phyloP scores from a whole-genome alignment of 1,140 invertebrate genomes.

The Pinna nobilis region DNA sequence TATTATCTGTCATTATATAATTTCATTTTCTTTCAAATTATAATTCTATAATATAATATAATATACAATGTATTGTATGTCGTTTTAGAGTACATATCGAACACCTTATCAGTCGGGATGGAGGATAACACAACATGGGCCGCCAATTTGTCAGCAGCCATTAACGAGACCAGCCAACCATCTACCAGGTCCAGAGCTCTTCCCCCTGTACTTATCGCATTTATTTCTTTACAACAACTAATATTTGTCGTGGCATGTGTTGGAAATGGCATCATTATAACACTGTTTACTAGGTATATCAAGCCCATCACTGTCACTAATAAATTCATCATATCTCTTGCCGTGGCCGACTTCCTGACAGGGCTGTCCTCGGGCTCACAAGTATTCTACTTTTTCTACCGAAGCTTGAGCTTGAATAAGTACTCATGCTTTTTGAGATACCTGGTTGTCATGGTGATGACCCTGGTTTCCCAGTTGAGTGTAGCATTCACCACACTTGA shows the following conservation, averaged over 20 bases:
- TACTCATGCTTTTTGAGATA: conserved; percentile 41
- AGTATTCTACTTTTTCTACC: conserved; percentile 41
- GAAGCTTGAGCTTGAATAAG: conserved; percentile 16
- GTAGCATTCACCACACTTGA: conserved; percentile 43
- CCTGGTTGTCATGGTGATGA: conserved; percentile 35
- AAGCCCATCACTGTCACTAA: conserved; percentile 30
- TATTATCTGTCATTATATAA: too few relatives aligned
- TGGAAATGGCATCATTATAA: conserved; percentile 41
- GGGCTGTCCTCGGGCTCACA: conserved; percentile 38
- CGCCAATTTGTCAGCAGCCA: too few relatives aligned
- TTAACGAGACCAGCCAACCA: background rate
- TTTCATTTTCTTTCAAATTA: too few relatives aligned
- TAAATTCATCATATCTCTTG: conserved; percentile 44
- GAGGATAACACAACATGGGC: too few relatives aligned
- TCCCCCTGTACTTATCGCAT: conserved; percentile 30
- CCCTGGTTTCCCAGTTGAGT: conserved; percentile 36
- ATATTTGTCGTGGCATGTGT: conserved; percentile 37
- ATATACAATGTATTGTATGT: too few relatives aligned
- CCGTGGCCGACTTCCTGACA: conserved; percentile 46
- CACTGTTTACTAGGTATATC: conserved; percentile 30
- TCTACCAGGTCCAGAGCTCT: background rate
- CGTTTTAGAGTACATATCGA: too few relatives aligned
- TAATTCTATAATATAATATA: too few relatives aligned
- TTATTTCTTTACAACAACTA: conserved; percentile 37
- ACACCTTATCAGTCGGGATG: too few relatives aligned